Percentiles rank a stretch among this genome's conserved stretches.
These are phyloP conservation scores for Tringa solitaria DNA, from an alignment of 2,113 vertebrate genomes.

Conservation along the genomic window DNA sequence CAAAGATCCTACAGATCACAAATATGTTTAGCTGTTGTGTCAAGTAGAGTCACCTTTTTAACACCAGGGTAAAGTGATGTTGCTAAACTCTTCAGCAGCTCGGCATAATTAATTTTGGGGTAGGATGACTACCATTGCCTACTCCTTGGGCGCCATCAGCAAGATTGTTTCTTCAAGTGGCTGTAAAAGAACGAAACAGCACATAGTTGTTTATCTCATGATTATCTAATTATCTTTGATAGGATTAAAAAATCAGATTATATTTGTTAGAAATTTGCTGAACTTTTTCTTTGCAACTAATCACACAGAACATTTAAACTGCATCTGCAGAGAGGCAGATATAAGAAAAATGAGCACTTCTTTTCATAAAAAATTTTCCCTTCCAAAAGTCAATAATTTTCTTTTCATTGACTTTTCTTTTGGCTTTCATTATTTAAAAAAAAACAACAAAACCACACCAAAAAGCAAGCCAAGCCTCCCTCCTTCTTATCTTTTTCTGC, in stretches of 20 bases:
- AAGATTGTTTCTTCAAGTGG: conserved; percentile 13
- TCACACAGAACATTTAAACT: conserved; percentile 13
- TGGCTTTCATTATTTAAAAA: background rate
- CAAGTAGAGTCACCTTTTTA: background rate
- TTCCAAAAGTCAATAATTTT: background rate
- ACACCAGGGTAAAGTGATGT: background rate
- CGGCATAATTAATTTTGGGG: background rate
- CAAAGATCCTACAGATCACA: background rate
- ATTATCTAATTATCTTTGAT: conserved; percentile 32
- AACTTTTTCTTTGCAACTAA: conserved; percentile 30
- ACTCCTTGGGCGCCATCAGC: background rate
- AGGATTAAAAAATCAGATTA: conserved; percentile 38
- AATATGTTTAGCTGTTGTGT: background rate
- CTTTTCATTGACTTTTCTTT: background rate
- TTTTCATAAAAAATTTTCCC: background rate
- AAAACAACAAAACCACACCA: no score
- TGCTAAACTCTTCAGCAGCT: background rate
- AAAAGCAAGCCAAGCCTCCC: background rate
- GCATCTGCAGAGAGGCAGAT: background rate
- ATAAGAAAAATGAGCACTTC: conserved; percentile 8
- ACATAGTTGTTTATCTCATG: background rate
- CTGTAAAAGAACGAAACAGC: conserved; percentile 8
- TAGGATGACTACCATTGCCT: background rate
- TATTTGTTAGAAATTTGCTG: conserved; percentile 34
- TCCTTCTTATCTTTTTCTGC: background rate